Evolutionary conservation across 2,797 vertebrate genomes (phyloP), one percentile per base, ranked within the genome.

Genomic region (Cryptoprocta ferox): DNA sequence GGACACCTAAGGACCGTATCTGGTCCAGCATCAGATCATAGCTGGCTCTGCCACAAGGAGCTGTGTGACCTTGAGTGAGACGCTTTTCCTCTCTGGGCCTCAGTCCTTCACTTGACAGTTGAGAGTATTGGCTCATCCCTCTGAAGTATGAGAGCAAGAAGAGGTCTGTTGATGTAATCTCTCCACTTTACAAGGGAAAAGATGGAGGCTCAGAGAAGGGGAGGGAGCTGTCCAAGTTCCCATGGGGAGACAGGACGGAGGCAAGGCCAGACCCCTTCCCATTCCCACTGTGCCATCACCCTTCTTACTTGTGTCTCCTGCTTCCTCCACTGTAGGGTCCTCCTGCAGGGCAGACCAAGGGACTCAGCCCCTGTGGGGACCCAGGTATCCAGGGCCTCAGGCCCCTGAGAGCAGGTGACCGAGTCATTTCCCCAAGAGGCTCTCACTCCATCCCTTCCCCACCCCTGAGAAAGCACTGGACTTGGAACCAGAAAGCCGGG

Each of bases 171-270:
- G 11, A 12, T 13, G 53, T 56, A 16, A 15, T 13, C 21, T 79
- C 83, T 28, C 10, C 78, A 11, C 53, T 50, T 75, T 66, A 21
- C 2, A 35, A 39, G 18, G 45, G 66, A 26, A 39, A 56, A 30
- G 18, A 81, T 16, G 32, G 71, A 84, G 32, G n/a, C 11, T 63
- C 78, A 61, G 92, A 61, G 71, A 61, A 10, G 10, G 59, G 18
- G 53, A 66, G 73, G 75, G 48, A 10, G n/a, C 80, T 19, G n/a
- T 30, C 26, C n/a, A 30, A 42, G 63, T 71, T 45, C 45, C 66
- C 56, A 24, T 0, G 15, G 63, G 35, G 35, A 18, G 4, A 35
- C 0, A 4, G 79, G 30, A 11, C 0, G 0, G 19, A 48, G 50
- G 56, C 0, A 0, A 59, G 37, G 73, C 35, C 65, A 50, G 63